Percentiles rank a stretch among this genome's conserved stretches.
Conservation (phyloP, 2,113 vertebrate species). For the Ardeotis arabs region DNA sequence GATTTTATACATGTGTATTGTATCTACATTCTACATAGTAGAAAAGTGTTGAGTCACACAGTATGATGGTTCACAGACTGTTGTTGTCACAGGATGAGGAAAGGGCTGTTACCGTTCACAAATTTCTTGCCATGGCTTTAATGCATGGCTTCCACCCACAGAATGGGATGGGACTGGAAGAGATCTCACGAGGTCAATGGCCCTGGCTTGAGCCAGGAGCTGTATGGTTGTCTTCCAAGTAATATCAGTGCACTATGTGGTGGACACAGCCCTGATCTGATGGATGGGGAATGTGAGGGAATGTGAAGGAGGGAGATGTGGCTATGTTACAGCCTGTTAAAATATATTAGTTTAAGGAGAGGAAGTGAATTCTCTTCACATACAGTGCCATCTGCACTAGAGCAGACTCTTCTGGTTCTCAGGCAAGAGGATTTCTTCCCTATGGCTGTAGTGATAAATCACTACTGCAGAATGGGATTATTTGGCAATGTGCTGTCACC, state of each 20-base stretch:
- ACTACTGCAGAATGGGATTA: not conserved
- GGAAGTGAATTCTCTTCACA: not conserved
- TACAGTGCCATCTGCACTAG: not conserved
- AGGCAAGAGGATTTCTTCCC: not conserved
- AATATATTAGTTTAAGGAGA: not conserved
- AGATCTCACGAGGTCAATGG: rapidly evolving
- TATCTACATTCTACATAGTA: not conserved
- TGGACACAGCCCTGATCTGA: not conserved
- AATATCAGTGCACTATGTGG: not conserved
- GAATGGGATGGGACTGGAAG: not conserved
- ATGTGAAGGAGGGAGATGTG: not conserved
- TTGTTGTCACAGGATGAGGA: not conserved
- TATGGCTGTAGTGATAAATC: not conserved
- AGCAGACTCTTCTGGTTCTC: not conserved
- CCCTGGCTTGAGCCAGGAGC: not conserved
- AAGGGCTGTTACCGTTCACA: not conserved
- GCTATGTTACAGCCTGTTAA: not conserved
- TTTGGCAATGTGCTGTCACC: not conserved
- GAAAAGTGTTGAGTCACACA: not conserved
- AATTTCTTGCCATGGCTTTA: not conserved
- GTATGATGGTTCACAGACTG: not conserved
- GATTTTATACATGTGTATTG: not conserved
- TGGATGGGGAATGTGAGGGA: not conserved
- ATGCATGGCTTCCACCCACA: not conserved
- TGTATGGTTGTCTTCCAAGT: not conserved